phyloP scores from a whole-genome alignment of 2,888 invertebrate species.

The Nineta flava region DNA sequence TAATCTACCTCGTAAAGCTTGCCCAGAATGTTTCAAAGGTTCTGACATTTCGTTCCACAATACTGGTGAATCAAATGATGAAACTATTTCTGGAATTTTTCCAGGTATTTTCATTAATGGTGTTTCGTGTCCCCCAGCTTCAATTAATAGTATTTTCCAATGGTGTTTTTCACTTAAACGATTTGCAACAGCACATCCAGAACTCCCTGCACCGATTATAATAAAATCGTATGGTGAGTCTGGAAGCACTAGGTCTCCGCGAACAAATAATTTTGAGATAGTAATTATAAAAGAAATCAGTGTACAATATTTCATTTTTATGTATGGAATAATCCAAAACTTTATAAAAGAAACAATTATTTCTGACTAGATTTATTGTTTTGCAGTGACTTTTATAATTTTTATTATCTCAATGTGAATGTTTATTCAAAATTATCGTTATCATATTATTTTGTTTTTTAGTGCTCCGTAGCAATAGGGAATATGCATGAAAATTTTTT shows the following conservation, averaged over 20 bases:
- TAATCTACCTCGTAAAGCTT: constrained; percentile 59
- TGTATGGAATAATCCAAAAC: too few species aligned
- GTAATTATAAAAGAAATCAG: too few species aligned
- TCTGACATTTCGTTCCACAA: constrained; percentile 21
- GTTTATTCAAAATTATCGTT: too few species aligned
- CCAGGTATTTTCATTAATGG: constrained; percentile 60
- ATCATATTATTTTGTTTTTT: too few species aligned
- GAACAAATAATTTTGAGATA: too few species aligned
- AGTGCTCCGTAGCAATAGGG: too few species aligned
- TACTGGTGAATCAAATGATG: constrained; percentile 53
- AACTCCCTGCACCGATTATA: constrained; percentile 64
- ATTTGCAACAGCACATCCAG: constrained; percentile 61
- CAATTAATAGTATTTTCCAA: constrained; percentile 52
- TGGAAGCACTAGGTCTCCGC: constrained; percentile 28
- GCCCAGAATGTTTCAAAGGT: constrained; percentile 56
- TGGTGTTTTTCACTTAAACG: constrained; percentile 51
- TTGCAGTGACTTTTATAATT: too few species aligned
- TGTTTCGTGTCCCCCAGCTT: constrained; percentile 54
- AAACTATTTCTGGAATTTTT: constrained; percentile 52
- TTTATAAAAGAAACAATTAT: too few species aligned
- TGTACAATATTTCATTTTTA: too few species aligned
- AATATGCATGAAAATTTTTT: too few species aligned
- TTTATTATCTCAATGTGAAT: too few species aligned
- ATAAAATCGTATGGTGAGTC: constrained; percentile 57
- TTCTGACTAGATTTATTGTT: too few species aligned